Conservation (phyloP, 1,140 invertebrate species). For the Nebria ingens region DNA sequence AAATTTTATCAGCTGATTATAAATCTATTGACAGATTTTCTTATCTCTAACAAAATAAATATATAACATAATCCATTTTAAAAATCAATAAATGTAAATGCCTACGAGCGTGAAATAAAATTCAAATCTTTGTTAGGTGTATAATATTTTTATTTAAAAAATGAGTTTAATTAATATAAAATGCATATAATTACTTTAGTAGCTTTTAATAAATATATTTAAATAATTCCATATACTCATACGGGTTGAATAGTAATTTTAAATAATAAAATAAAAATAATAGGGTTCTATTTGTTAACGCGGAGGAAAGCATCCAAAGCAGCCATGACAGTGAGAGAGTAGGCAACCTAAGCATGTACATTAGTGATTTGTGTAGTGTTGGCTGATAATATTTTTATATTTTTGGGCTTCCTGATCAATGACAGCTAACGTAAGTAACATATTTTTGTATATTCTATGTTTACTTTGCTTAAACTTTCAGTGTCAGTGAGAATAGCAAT, state of each 20-base stretch:
- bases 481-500: background rate
- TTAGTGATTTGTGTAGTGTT: conserved; percentile 8
- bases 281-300: background rate
- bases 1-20: background rate
- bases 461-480: background rate
- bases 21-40: no score
- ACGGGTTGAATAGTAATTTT: no score
- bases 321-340: conserved; percentile 6
- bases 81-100: no score
- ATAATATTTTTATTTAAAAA: no score
- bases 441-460: background rate
- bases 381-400: conserved; percentile 7
- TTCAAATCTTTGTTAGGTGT: no score
- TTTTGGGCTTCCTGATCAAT: background rate
- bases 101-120: no score
- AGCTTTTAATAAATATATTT: no score
- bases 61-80: no score
- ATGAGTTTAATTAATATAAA: no score
- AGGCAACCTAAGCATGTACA: conserved; percentile 7
- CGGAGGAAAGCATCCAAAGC: background rate
- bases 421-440: conserved; percentile 3
- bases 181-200: no score
- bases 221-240: no score
- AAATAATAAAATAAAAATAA: background rate
- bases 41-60: no score